Percentiles rank a stretch among this genome's conserved stretches.
phyloP scores from a whole-genome alignment of 2,888 invertebrate genomes.

The Acholoe squamosa region DNA sequence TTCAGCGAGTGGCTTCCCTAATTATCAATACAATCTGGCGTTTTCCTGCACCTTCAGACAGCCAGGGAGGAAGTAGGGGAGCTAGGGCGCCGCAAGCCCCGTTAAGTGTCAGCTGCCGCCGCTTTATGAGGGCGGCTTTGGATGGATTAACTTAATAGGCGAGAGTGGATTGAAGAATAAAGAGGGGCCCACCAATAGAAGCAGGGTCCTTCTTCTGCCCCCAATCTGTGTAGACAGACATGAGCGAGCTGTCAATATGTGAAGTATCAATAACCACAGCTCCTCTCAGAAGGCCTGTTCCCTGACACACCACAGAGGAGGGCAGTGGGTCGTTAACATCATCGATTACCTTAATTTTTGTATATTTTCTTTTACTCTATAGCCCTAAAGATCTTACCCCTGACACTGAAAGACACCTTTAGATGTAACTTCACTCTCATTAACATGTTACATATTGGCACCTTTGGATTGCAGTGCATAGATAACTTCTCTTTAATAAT shows the following conservation, averaged over 20 bases:
- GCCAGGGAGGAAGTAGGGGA: background rate
- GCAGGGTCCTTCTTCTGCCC: background rate
- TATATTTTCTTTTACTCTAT: too few relatives aligned
- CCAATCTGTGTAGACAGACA: background rate
- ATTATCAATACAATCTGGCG: slow-evolving; percentile 37
- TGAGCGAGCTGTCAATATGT: slow-evolving; percentile 9
- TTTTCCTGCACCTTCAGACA: slow-evolving; percentile 9
- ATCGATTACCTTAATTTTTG: background rate
- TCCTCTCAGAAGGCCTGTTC: background rate
- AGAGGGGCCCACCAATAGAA: background rate
- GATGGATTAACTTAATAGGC: slow-evolving; percentile 24
- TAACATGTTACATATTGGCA: too few relatives aligned
- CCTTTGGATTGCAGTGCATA: too few relatives aligned
- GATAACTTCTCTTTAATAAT: too few relatives aligned
- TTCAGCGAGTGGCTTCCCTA: slow-evolving; percentile 6
- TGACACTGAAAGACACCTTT: too few relatives aligned
- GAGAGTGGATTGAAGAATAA: slow-evolving; percentile 1
- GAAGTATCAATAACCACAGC: slow-evolving; percentile 1
- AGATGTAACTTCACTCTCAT: too few relatives aligned
- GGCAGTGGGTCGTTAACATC: background rate
- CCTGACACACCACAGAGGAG: background rate
- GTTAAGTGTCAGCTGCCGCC: background rate
- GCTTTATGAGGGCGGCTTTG: slow-evolving; percentile 20
- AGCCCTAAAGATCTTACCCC: too few relatives aligned
- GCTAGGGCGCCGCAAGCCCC: background rate